phyloP scores from a whole-genome alignment of 2,797 vertebrate species.

The Neostethus bicornis region DNA sequence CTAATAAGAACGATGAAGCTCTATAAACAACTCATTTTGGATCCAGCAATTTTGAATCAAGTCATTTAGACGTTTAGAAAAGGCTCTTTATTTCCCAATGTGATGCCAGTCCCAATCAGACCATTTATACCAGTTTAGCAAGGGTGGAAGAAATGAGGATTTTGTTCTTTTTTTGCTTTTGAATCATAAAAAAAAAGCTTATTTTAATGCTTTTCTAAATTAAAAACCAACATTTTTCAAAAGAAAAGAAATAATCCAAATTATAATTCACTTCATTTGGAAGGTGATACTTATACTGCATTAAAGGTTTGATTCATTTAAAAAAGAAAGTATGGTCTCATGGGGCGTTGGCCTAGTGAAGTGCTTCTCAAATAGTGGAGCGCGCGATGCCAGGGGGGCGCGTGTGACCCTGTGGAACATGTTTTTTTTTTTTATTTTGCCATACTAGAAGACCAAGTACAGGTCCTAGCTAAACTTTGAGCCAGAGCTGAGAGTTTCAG shows the following conservation, averaged over 20 bases:
- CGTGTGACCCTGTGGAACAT: too few species aligned
- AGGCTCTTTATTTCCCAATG: slow-evolving; percentile 28
- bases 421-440: too few species aligned
- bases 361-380: too few species aligned
- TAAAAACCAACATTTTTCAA: slow-evolving; percentile 36
- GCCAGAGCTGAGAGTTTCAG: too few species aligned
- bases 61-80: too few species aligned
- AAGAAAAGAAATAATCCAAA: not conserved
- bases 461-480: too few species aligned
- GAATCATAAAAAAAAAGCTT: slow-evolving; percentile 38
- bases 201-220: slow-evolving; percentile 48
- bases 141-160: slow-evolving; percentile 36
- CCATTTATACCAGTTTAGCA: slow-evolving; percentile 29
- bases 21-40: too few species aligned
- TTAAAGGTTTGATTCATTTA: not conserved
- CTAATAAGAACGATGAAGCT: not conserved
- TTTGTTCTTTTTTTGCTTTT: slow-evolving; percentile 8
- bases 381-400: too few species aligned
- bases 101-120: slow-evolving; percentile 9
- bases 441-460: too few species aligned
- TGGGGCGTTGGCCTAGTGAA: too few species aligned
- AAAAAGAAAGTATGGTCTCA: too few species aligned
- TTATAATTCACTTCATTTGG: not conserved
- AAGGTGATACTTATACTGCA: not conserved
- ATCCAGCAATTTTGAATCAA: too few species aligned